Conservation (phyloP, 2,797 vertebrate species). For the Lutjanus argentimaculatus region DNA sequence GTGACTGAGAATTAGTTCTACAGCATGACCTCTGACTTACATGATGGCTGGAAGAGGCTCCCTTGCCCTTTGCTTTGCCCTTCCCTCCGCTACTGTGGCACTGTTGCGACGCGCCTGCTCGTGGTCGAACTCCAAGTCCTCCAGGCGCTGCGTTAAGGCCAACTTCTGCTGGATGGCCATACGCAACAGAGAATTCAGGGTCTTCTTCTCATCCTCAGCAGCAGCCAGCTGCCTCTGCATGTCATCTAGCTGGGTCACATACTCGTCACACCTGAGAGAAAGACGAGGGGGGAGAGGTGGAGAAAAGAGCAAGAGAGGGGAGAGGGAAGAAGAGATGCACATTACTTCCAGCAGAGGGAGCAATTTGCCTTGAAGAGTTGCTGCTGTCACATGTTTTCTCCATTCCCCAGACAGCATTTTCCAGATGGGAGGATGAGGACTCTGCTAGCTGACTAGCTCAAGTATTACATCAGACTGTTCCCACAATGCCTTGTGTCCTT, state of each 20-base stretch:
- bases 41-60: slow-evolving; percentile 87
- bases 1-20: slow-evolving; percentile 76
- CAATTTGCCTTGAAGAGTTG: slow-evolving; percentile 28
- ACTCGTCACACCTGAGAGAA: slow-evolving; percentile 93
- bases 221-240: slow-evolving; percentile 98
- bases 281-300: background rate
- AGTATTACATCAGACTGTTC: slow-evolving; percentile 78
- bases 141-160: slow-evolving; percentile 96
- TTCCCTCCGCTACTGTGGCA: slow-evolving; percentile 79
- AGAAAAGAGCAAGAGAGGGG: background rate
- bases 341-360: slow-evolving; percentile 74
- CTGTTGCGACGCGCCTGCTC: slow-evolving; percentile 90
- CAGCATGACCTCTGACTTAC: slow-evolving; percentile 91
- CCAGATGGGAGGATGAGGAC: slow-evolving; percentile 75
- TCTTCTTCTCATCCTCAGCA: slow-evolving; percentile 99
- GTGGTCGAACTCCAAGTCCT: slow-evolving; percentile 96
- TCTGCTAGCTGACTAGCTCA: slow-evolving; percentile 52
- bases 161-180: slow-evolving; percentile 99
- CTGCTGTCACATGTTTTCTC: slow-evolving; percentile 57
- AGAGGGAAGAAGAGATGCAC: background rate
- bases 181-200: slow-evolving; percentile 96
- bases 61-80: slow-evolving; percentile 83
- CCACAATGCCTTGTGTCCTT: slow-evolving; percentile 74
- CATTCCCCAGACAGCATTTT: slow-evolving; percentile 66
- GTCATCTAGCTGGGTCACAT: slow-evolving; percentile 97